phyloP scores from a whole-genome alignment of 1,140 invertebrate species.

The Cyclargus thomasi region DNA sequence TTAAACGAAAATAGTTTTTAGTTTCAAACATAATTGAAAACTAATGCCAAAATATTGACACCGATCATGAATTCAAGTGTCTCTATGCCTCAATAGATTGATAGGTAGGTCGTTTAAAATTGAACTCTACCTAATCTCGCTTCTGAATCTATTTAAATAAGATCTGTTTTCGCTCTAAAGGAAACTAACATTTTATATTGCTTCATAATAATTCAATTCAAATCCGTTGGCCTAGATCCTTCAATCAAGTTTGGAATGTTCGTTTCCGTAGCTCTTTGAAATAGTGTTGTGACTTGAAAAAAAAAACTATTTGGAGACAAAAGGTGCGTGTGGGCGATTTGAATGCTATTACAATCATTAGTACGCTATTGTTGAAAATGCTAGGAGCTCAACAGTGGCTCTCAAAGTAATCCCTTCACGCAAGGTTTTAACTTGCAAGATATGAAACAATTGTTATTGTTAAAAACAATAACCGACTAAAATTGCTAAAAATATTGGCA shows the following conservation, averaged over 20 bases:
- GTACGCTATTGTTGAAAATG: conserved; percentile 59
- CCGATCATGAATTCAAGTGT: background rate
- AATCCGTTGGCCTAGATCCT: conserved; percentile 61
- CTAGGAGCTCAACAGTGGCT: conserved; percentile 41
- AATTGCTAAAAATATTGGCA: no score
- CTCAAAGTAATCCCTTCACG: conserved; percentile 39
- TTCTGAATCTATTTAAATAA: background rate
- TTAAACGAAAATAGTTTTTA: no score
- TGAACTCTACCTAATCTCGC: background rate
- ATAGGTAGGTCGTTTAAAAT: background rate
- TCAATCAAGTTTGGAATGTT: conserved; percentile 50
- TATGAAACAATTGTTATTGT: no score
- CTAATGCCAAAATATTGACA: background rate
- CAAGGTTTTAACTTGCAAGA: no score
- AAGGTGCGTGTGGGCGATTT: conserved; percentile 60
- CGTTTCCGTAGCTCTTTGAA: conserved; percentile 53
- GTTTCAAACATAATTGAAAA: background rate
- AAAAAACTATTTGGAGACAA: conserved; percentile 69
- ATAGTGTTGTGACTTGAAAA: conserved; percentile 52
- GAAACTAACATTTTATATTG: background rate
- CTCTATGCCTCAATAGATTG: background rate
- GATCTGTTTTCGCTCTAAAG: background rate
- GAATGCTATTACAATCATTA: conserved; percentile 71
- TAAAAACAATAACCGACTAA: no score
- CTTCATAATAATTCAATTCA: conserved; percentile 22